Base-by-base conservation (phyloP, 2,797 vertebrate species). In the Sciurus carolinensis region DNA sequence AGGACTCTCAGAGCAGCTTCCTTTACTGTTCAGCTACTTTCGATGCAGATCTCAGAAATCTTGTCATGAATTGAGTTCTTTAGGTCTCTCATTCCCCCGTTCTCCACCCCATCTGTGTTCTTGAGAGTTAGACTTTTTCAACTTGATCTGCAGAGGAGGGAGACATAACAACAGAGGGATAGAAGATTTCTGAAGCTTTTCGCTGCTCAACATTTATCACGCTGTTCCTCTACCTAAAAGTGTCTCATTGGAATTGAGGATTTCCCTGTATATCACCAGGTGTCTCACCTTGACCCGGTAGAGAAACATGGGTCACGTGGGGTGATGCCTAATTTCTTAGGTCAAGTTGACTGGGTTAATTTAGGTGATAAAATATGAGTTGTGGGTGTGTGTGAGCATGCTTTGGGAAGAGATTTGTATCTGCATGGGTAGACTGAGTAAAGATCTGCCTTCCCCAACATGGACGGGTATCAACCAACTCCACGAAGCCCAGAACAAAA, bases 71-170 rank as follows among this genome's bases (percentile, higher is more conserved):
- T 59, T 67, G 18, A 11, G 3, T 36, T 67, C 36, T 88, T 80
- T 15, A 14, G 44, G 3, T 1, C 52, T 69, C 18, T 7, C 12
- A 30, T 39, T 12, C 12, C 18, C 1, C 33, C 1, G 6, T 1
- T 24, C 26, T n/a, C 77, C 87, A 13, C 17, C 64, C 67, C 8
- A 57, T 93, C 20, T 64, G n/a, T 36, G 30, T 47, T 79, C 39
- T 18, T 80, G 18, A 30, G 82, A 44, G 9, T 39, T 59, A 33
- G 44, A n/a, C 20, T 87, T 62, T 44, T 80, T 17, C 69, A 79
- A 18, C 17, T 77, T 62, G 80, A 72, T 59, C 67, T 77, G 30
- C 57, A 71, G 91, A 84, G 20, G 76, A 80, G 12, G 28, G 59
- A 73, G 36, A 13, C 5, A n/a, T 7, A 28, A 7, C 13, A 1